Base-by-base conservation (phyloP, 2,113 vertebrate species). In the Psephotus haematonotus region DNA sequence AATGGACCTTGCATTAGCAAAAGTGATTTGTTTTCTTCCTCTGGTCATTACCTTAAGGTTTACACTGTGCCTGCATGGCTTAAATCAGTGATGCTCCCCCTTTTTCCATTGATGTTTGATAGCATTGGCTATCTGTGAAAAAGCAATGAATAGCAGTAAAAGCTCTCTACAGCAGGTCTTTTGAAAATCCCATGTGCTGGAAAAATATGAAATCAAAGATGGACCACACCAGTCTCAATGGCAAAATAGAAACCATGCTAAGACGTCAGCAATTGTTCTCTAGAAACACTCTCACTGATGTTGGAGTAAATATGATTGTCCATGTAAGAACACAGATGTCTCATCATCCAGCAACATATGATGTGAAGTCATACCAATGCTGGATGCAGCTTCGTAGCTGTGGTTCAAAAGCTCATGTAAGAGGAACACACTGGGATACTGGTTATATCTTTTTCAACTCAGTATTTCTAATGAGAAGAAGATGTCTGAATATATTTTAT, bases 401-500 rank as follows among this genome's bases (percentile, higher is more conserved):
- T 72, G 86, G 78, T 95, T 97, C 83, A 94, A 94, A 96, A 93
- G 82, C 94, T 80, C 74, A n/a, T 95, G 86, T 92, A 91, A 89
- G 70, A 65, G 67, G 53, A 94, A 9, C 92, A 95, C 86, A 77
- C 95, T 96, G 93, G 93, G 86, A 87, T 89, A 53, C 88, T 93
- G 89, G 91, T 94, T 95, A 39, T 96, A 87, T 96, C 83, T 96
- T 97, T 96, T 93, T 96, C 80, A 89, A 31, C 67, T 95, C 74
- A 69, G 83, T 89, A 55, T 95, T 95, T 96, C 88, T 96, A 96
- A 96, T 96, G 91, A 96, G 93, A 96, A 97, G 93, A 97, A 96
- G 93, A 96, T 97, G 93, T 96, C 81, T 93, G 90, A 92, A 70
- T 96, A 31, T 67, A 96, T 93, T 96, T 97, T 92, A 87, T 96